Evolutionary conservation across 2,888 invertebrate genomes (phyloP).

Genomic region (Drosophila algonquin): DNA sequence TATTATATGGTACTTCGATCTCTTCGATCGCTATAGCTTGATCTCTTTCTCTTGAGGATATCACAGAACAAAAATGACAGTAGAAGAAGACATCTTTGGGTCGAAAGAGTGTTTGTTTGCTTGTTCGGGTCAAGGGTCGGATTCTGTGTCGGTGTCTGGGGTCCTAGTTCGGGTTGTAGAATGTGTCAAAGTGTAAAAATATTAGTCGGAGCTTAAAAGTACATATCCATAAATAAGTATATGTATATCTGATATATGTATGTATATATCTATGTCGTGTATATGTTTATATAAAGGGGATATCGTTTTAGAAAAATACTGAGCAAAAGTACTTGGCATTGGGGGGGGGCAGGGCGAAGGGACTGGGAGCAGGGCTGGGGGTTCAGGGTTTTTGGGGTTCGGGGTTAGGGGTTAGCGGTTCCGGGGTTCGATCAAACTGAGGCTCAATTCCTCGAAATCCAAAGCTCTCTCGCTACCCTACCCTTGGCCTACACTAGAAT

Average conservation of each 20-base stretch:
- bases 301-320: slow-evolving; percentile 67
- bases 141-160: slow-evolving; percentile 22
- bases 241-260: slow-evolving; percentile 46
- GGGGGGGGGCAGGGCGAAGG: slow-evolving; percentile 19
- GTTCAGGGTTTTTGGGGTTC: slow-evolving; percentile 35
- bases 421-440: slow-evolving; percentile 44
- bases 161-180: slow-evolving; percentile 54
- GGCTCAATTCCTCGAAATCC: slow-evolving; percentile 57
- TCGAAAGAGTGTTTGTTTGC: slow-evolving; percentile 14
- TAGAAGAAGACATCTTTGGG: slow-evolving; percentile 57
- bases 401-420: slow-evolving; percentile 34
- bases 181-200: slow-evolving; percentile 76
- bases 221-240: slow-evolving; percentile 47
- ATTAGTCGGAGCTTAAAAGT: slow-evolving; percentile 69
- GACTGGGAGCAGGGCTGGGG: neutral
- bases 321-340: slow-evolving; percentile 68
- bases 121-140: slow-evolving; percentile 24
- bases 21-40: slow-evolving; percentile 34
- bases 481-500: slow-evolving; percentile 87
- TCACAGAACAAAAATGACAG: slow-evolving; percentile 82
- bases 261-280: slow-evolving; percentile 60
- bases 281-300: slow-evolving; percentile 75
- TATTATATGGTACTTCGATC: slow-evolving; percentile 14
- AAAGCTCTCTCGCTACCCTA: slow-evolving; percentile 34
- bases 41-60: slow-evolving; percentile 74